phyloP scores from a whole-genome alignment of 2,888 invertebrate species.

The Heteromyza rotundicornis region DNA sequence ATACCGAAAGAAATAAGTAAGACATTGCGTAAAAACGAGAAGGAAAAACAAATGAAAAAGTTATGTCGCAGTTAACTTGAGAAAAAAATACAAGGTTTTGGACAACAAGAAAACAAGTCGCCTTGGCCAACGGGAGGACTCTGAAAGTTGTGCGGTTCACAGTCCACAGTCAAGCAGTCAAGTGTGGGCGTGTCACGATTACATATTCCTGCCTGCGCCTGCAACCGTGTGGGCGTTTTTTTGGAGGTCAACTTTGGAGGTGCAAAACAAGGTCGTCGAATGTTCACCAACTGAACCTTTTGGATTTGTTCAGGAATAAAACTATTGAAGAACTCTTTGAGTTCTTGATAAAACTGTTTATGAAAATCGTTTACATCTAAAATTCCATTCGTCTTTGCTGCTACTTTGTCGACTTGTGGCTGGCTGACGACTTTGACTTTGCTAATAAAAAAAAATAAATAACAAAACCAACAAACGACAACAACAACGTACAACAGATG shows the following conservation, averaged over 20 bases:
- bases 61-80: slow-evolving; percentile 49
- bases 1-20: slow-evolving; percentile 10
- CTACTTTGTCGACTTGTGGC: neutral
- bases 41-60: slow-evolving; percentile 1
- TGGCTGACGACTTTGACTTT: slow-evolving; percentile 28
- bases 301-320: no score
- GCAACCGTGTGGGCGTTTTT: no score
- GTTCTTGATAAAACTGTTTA: neutral
- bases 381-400: neutral
- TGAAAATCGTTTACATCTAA: neutral
- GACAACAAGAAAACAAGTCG: neutral
- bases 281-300: no score
- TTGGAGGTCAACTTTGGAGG: no score
- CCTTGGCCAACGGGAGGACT: no score
- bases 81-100: neutral
- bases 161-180: neutral
- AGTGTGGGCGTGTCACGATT: neutral
- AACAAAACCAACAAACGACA: slow-evolving; percentile 17
- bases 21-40: neutral
- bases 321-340: no score
- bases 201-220: no score
- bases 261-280: no score
- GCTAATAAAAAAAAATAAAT: no score
- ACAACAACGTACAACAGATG: slow-evolving; percentile 43
- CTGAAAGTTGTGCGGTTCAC: neutral